Percentiles rank a stretch among this genome's conserved stretches.
phyloP scores from a whole-genome alignment of 2,888 invertebrate genomes.

The Euproctis similis region DNA sequence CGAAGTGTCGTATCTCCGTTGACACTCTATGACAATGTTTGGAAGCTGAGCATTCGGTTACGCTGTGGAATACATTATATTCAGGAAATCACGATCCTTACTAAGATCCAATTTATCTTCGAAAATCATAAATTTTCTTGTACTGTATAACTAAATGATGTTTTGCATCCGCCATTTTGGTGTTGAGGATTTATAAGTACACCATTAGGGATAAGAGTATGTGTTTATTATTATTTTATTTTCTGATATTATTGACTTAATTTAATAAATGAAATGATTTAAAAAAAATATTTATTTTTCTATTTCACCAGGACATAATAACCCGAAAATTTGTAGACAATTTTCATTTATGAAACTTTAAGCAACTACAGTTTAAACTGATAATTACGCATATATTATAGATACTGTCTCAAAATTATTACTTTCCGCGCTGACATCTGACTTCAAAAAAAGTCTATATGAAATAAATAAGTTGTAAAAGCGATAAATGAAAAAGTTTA shows the following conservation, averaged over 20 bases:
- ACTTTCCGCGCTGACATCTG: too few species aligned
- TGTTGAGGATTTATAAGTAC: conserved; percentile 15
- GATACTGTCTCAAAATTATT: too few species aligned
- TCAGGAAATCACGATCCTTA: conserved; percentile 68
- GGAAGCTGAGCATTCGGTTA: conserved; percentile 38
- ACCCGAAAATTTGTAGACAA: too few species aligned
- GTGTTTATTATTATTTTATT: background rate
- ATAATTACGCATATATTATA: too few species aligned
- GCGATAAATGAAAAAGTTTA: too few species aligned
- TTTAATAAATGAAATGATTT: conserved; percentile 1
- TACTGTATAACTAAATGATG: too few species aligned
- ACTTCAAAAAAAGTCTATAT: too few species aligned
- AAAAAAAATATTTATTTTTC: too few species aligned
- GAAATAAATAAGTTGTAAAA: too few species aligned
- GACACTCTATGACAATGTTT: conserved; percentile 56
- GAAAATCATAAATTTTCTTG: conserved; percentile 64
- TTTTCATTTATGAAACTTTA: too few species aligned
- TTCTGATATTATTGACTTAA: background rate
- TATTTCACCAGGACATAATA: too few species aligned
- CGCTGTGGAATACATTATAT: conserved; percentile 64
- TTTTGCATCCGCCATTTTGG: conserved; percentile 56
- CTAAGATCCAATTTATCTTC: conserved; percentile 68
- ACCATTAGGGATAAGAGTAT: conserved; percentile 1
- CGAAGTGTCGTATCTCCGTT: conserved; percentile 33
- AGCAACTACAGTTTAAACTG: too few species aligned